These are phyloP conservation scores for Amiota communis DNA, from an alignment of 2,888 invertebrate species.

Conservation along the genomic window DNA sequence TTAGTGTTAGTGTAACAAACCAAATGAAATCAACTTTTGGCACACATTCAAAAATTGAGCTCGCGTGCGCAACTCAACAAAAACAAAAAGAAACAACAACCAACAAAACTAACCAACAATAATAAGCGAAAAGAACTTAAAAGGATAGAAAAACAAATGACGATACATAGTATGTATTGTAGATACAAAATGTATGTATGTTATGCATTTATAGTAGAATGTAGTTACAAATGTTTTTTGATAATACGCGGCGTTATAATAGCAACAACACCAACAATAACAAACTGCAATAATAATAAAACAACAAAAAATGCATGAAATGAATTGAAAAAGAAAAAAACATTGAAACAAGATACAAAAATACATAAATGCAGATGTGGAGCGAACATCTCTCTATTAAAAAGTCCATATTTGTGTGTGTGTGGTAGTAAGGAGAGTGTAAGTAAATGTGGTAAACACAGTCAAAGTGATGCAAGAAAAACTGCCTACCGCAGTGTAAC, in stretches of 20 bases:
- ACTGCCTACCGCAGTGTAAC: slow-evolving; percentile 12
- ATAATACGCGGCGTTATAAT: slow-evolving; percentile 52
- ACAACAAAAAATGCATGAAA: neutral
- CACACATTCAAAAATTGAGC: slow-evolving; percentile 54
- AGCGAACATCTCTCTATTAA: slow-evolving; percentile 14
- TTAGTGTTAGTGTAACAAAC: slow-evolving; percentile 60
- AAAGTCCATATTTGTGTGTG: neutral
- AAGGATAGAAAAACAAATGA: too few relatives aligned
- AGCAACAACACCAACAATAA: slow-evolving; percentile 12
- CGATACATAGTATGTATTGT: too few relatives aligned
- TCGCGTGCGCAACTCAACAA: slow-evolving; percentile 47
- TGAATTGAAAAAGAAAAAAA: neutral
- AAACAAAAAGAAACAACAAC: slow-evolving; percentile 48
- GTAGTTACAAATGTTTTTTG: slow-evolving; percentile 54
- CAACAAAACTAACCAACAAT: slow-evolving; percentile 43
- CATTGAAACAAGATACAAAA: neutral
- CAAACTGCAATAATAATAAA: neutral
- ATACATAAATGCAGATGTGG: slow-evolving; percentile 7
- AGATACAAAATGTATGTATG: too few relatives aligned
- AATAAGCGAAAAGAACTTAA: slow-evolving; percentile 5
- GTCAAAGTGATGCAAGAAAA: slow-evolving; percentile 12
- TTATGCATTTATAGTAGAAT: neutral
- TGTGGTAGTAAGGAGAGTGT: slow-evolving; percentile 9
- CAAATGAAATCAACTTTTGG: slow-evolving; percentile 48
- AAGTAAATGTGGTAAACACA: slow-evolving; percentile 1